Conservation (phyloP, 2,113 vertebrate genomes). For the Entomyzon cyanotis region DNA sequence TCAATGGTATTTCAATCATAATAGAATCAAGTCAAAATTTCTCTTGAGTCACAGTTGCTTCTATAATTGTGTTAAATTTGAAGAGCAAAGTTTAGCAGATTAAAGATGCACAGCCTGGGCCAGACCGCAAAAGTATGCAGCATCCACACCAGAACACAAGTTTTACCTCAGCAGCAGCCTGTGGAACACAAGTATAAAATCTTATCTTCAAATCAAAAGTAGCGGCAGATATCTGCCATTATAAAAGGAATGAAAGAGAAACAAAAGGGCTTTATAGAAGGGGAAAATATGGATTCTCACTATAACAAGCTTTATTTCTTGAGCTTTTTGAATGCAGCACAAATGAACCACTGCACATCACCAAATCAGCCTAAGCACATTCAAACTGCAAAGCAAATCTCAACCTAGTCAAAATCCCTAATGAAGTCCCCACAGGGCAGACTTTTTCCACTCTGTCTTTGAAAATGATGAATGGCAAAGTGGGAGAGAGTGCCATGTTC, state of each 20-base stretch:
- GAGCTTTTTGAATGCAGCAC: neutral
- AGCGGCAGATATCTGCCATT: neutral
- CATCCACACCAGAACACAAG: neutral
- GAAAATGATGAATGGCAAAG: constrained; percentile 52
- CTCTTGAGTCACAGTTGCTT: constrained; percentile 2
- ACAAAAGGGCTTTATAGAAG: neutral
- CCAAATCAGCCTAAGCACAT: neutral
- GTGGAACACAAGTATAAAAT: neutral
- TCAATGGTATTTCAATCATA: neutral
- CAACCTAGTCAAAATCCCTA: constrained; percentile 39
- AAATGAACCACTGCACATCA: constrained; percentile 2
- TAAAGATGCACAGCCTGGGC: neutral
- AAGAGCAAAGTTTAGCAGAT: neutral
- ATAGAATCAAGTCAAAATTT: constrained; percentile 4
- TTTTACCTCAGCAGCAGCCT: neutral
- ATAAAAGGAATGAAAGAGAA: neutral
- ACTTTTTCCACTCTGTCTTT: constrained; percentile 11
- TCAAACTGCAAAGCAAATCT: constrained; percentile 18
- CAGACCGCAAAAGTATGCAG: neutral
- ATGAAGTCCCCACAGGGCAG: constrained; percentile 8
- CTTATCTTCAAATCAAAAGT: constrained; percentile 7
- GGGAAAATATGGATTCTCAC: neutral
- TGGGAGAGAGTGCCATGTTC: neutral
- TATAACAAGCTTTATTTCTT: neutral
- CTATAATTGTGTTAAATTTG: neutral